Evolutionary conservation across 2,888 invertebrate genomes (phyloP).

Genomic region (Ischnus inquisitorius): DNA sequence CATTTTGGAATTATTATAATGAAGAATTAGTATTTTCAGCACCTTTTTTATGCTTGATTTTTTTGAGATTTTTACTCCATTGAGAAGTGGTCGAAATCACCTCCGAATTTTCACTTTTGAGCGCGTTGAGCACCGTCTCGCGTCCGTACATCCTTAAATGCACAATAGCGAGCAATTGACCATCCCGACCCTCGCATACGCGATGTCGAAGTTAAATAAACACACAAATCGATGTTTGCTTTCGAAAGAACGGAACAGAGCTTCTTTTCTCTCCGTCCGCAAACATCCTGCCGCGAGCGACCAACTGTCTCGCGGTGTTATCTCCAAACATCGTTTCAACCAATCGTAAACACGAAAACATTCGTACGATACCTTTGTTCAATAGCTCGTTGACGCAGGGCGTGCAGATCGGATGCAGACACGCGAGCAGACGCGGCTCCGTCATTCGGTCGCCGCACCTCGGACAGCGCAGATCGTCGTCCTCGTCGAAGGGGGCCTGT

Average conservation of each 20-base stretch:
- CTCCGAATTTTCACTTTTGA: no score
- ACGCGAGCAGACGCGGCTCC: constrained; percentile 81
- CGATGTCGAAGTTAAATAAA: not conserved
- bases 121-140: no score
- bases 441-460: constrained; percentile 80
- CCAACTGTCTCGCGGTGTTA: not conserved
- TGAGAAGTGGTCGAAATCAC: no score
- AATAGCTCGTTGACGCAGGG: constrained; percentile 79
- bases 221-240: not conserved
- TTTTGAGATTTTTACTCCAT: no score
- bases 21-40: no score
- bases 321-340: not conserved
- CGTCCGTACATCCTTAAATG: no score
- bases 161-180: not conserved
- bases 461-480: constrained; percentile 76
- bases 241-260: not conserved
- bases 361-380: constrained; percentile 40
- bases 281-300: constrained; percentile 12
- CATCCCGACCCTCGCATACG: not conserved
- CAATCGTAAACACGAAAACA: not conserved
- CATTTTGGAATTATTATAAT: no score
- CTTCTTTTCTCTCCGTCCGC: not conserved
- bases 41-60: no score
- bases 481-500: constrained; percentile 50
- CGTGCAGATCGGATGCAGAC: constrained; percentile 81